Percentiles rank a stretch among this genome's conserved stretches.
These are phyloP conservation scores for Ptychodera flava DNA, from an alignment of 35 echinoderm and acorn worm genomes.

Conservation along the genomic window DNA sequence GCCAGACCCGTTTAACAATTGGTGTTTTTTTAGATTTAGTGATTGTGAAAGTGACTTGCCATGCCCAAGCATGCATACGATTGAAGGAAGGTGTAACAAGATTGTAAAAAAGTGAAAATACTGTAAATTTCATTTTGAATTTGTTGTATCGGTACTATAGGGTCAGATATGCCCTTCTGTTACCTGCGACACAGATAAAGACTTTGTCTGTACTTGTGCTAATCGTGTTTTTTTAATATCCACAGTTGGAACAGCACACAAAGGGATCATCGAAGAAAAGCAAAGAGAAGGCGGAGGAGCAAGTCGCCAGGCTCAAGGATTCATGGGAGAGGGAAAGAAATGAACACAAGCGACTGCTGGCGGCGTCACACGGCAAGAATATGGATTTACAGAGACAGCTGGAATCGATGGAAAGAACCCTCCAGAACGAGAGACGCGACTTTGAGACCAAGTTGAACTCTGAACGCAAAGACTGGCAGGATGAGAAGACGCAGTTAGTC, in stretches of 20 bases:
- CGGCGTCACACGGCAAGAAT: slow-evolving; percentile 76
- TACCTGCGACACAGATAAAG: too few relatives aligned
- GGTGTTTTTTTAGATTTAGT: too few relatives aligned
- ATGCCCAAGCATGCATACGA: too few relatives aligned
- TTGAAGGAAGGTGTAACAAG: too few relatives aligned
- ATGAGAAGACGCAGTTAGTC: slow-evolving; percentile 27
- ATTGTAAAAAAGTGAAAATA: too few relatives aligned
- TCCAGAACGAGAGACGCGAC: slow-evolving; percentile 43
- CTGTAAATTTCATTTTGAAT: too few relatives aligned
- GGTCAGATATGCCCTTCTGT: too few relatives aligned
- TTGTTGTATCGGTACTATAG: too few relatives aligned
- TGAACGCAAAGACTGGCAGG: slow-evolving; percentile 61
- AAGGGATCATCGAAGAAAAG: slow-evolving; percentile 42
- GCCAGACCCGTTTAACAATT: too few relatives aligned
- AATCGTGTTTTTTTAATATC: too few relatives aligned
- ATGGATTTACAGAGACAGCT: slow-evolving; percentile 69
- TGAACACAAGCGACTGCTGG: slow-evolving; percentile 68
- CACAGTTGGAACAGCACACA: slow-evolving; percentile 71
- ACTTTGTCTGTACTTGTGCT: too few relatives aligned
- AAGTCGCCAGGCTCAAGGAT: slow-evolving; percentile 63
- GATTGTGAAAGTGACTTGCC: too few relatives aligned
- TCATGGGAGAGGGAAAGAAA: slow-evolving; percentile 81
- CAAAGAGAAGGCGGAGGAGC: slow-evolving; percentile 85
- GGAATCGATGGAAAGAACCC: slow-evolving; percentile 35
- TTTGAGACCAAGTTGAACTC: slow-evolving; percentile 44